Evolutionary conservation across 2,113 vertebrate genomes (phyloP), one percentile per base, ranked within the genome.

Genomic region (Tachycineta bicolor): DNA sequence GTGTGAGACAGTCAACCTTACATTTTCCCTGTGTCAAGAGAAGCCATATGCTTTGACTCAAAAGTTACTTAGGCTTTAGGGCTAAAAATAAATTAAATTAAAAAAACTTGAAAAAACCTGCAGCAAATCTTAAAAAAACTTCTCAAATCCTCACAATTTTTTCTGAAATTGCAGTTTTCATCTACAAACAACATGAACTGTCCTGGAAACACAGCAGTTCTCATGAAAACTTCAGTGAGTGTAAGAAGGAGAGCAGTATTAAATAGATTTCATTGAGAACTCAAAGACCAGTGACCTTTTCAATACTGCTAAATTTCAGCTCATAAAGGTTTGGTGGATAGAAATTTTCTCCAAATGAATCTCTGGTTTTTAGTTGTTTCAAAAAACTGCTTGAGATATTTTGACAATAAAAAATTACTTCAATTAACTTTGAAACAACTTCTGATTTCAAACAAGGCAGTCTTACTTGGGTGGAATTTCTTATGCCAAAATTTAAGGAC

Each of bases 381-480:
- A 20, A 11, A 78, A 84, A 70, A 8, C 22, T 39, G 8, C 17
- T 78, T 82, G 43, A 71, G 43, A 49, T 41, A 85, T 39, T 95
- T 80, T 33, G 77, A 31, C 8, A 76, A n/a, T 46, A n/a, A 84
- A 87, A 81, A 60, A 10, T 37, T n/a, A 37, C 11, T 64, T 59
- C 2, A 2, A 24, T 44, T 8, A 65, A 39, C 14, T 47, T 82
- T 31, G 55, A 84, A 84, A 39, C 5, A 2, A 49, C 8, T 58
- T 84, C 14, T 26, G 4, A 22, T 84, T 92, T 82, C 63, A 53
- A 92, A 76, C 2, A 79, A 55, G 58, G 28, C 5, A n/a, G 5
- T 28, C 4, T 12, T n/a, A 44, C 23, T 69, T 50, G 4, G 17
- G 2, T 3, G 1, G 3, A 23, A 1, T 3, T 20, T 29, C 50